These are phyloP conservation scores for Drosophila antonietae DNA, from an alignment of 2,888 invertebrate genomes.

Conservation along the genomic window DNA sequence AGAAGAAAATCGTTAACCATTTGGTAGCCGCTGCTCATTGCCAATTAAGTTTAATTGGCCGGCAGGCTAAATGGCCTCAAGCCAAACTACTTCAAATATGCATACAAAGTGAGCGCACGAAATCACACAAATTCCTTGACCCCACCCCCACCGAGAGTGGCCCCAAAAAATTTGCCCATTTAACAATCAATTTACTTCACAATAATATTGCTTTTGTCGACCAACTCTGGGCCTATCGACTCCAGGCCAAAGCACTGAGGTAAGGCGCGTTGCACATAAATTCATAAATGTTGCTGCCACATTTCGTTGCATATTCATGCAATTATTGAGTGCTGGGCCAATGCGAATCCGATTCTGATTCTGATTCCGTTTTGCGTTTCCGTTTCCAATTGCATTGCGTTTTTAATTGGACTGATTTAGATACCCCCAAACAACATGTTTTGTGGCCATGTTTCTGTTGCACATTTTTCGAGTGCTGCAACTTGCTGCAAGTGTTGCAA, in stretches of 20 bases:
- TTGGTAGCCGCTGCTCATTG: slow-evolving; percentile 59
- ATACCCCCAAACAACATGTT: slow-evolving; percentile 11
- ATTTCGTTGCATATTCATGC: slow-evolving; percentile 71
- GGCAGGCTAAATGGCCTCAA: slow-evolving; percentile 47
- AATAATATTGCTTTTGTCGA: slow-evolving; percentile 66
- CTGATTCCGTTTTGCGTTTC: slow-evolving; percentile 4
- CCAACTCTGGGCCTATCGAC: slow-evolving; percentile 16
- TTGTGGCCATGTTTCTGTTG: slow-evolving; percentile 14
- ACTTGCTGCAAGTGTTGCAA: slow-evolving; percentile 42
- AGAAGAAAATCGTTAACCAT: slow-evolving; percentile 39
- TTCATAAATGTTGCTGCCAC: slow-evolving; percentile 47
- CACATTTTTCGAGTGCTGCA: slow-evolving; percentile 20
- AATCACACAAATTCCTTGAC: slow-evolving; percentile 35
- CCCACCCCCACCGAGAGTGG: neutral
- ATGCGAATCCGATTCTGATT: slow-evolving; percentile 25
- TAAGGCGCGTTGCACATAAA: slow-evolving; percentile 27
- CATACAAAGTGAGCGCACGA: slow-evolving; percentile 63
- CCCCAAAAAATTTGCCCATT: slow-evolving; percentile 43
- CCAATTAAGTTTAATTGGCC: slow-evolving; percentile 77
- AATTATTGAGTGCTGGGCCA: slow-evolving; percentile 47
- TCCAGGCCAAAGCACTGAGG: neutral
- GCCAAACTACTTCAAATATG: slow-evolving; percentile 68
- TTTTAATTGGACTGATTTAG: slow-evolving; percentile 70
- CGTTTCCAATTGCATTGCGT: slow-evolving; percentile 18
- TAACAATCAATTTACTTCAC: slow-evolving; percentile 80